Evolutionary conservation across 1,140 invertebrate species (phyloP).

Genomic region (Panulirus ornatus): DNA sequence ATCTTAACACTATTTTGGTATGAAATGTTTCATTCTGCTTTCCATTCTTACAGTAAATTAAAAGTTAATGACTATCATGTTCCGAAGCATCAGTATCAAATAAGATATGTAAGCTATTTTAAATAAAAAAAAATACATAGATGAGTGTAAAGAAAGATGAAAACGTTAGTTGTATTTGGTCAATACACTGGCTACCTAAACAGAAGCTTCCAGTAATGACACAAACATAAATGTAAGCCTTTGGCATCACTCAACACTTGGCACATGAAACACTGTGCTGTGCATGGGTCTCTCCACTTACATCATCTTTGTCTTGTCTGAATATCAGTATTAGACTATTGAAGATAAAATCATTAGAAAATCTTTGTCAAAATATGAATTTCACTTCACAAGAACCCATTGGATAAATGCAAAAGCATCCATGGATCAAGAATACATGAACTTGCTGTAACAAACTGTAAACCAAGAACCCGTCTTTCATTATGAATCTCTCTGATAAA

Average conservation of each 20-base stretch:
- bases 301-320: not conserved
- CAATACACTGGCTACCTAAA: slow-evolving; percentile 9
- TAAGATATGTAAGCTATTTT: not conserved
- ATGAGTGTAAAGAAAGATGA: slow-evolving; percentile 30
- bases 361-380: too few species aligned
- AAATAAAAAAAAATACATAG: not conserved
- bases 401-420: too few species aligned
- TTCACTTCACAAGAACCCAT: too few species aligned
- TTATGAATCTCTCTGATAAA: too few species aligned
- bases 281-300: slow-evolving; percentile 4
- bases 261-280: slow-evolving; percentile 61
- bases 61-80: slow-evolving; percentile 24
- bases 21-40: not conserved
- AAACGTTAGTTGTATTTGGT: slow-evolving; percentile 40
- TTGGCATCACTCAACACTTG: slow-evolving; percentile 70
- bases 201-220: slow-evolving; percentile 12
- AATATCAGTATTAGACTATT: not conserved
- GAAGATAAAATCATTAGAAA: not conserved
- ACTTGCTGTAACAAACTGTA: too few species aligned
- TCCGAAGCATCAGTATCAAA: not conserved
- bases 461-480: too few species aligned
- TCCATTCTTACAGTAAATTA: not conserved
- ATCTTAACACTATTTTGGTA: not conserved
- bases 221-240: slow-evolving; percentile 59
- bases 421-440: too few species aligned